Evolutionary conservation across 1,140 invertebrate species (phyloP).

Genomic region (Hyphantria cunea): DNA sequence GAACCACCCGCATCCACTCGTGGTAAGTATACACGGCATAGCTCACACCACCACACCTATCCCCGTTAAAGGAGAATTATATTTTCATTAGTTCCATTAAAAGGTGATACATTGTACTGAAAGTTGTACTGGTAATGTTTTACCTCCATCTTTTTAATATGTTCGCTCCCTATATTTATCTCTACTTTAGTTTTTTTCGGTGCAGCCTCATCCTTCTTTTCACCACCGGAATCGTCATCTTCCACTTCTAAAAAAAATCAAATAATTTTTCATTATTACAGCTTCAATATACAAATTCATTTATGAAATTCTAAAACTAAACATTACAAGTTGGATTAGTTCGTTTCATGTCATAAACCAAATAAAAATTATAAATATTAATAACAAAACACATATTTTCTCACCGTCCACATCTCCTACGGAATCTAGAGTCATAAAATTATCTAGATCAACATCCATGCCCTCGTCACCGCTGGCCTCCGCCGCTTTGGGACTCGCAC

Average conservation of each 20-base stretch:
- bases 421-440: conserved; percentile 92
- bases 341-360: no score
- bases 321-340: no score
- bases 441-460: conserved; percentile 89
- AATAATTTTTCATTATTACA: not conserved
- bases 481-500: conserved; percentile 65
- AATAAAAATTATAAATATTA: no score
- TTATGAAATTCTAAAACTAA: no score
- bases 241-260: conserved; percentile 81
- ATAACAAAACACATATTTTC: conserved; percentile 3
- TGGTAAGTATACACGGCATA: conserved; percentile 88
- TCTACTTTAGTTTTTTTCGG: conserved; percentile 84
- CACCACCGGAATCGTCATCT: conserved; percentile 83
- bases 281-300: no score
- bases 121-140: no score
- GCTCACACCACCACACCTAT: conserved; percentile 85
- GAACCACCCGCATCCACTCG: conserved; percentile 77
- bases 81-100: no score
- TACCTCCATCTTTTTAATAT: conserved; percentile 88
- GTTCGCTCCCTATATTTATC: conserved; percentile 89
- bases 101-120: no score
- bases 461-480: conserved; percentile 86
- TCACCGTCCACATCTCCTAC: conserved; percentile 91
- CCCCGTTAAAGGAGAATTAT: no score
- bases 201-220: conserved; percentile 82